Evolutionary conservation across 2,888 invertebrate genomes (phyloP).

Genomic region (Amiota mariae): DNA sequence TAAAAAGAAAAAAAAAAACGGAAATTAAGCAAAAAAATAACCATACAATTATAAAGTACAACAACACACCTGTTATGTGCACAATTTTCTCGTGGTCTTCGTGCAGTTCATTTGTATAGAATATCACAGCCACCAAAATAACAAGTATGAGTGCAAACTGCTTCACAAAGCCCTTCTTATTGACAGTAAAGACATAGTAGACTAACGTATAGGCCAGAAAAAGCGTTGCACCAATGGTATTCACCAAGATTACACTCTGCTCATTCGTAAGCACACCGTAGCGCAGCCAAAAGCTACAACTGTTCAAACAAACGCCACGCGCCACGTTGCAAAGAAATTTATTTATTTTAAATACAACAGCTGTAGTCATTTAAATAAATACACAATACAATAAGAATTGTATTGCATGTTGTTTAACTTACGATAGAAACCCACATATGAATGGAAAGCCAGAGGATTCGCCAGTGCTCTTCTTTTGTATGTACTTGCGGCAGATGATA

Average conservation of each 20-base stretch:
- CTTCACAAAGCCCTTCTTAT: slow-evolving; percentile 79
- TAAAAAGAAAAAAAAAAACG: too few species aligned
- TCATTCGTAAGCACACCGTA: slow-evolving; percentile 86
- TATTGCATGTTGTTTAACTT: slow-evolving; percentile 69
- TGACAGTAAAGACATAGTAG: slow-evolving; percentile 83
- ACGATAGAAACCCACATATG: slow-evolving; percentile 84
- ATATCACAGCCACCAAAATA: slow-evolving; percentile 76
- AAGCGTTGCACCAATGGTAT: slow-evolving; percentile 81
- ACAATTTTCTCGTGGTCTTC: slow-evolving; percentile 75
- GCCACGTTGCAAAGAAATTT: neutral
- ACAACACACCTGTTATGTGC: slow-evolving; percentile 77
- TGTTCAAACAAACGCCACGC: slow-evolving; percentile 65
- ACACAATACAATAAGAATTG: slow-evolving; percentile 26
- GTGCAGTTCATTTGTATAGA: slow-evolving; percentile 77
- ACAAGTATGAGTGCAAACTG: slow-evolving; percentile 77
- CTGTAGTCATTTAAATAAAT: neutral
- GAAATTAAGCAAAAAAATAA: neutral
- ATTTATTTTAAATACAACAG: neutral
- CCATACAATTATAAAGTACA: too few species aligned
- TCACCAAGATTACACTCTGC: slow-evolving; percentile 82
- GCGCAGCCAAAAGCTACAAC: slow-evolving; percentile 85
- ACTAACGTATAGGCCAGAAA: slow-evolving; percentile 82
- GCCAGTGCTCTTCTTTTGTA: slow-evolving; percentile 82
- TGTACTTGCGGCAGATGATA: slow-evolving; percentile 84
- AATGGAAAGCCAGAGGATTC: slow-evolving; percentile 86